Evolutionary conservation across 2,113 vertebrate genomes (phyloP).

Genomic region (Solenodon paradoxus): DNA sequence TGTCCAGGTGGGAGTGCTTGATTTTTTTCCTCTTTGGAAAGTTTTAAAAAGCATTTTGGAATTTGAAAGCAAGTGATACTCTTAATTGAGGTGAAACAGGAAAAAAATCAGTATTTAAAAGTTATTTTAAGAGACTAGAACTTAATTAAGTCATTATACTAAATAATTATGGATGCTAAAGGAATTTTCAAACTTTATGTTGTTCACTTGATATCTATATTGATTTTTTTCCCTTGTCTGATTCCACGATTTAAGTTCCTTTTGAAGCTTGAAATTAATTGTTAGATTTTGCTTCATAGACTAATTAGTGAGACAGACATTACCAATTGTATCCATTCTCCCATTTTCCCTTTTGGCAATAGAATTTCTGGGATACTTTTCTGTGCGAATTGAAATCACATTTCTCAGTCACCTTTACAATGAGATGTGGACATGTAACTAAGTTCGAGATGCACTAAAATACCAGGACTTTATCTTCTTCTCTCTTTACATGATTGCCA

Average conservation of each 20-base stretch:
- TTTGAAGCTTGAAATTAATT: not conserved
- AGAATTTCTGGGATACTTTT: not conserved
- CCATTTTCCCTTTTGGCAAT: not conserved
- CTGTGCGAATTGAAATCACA: not conserved
- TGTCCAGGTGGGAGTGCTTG: constrained; percentile 48
- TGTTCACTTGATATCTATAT: not conserved
- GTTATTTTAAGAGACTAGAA: constrained; percentile 54
- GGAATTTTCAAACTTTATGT: constrained; percentile 48
- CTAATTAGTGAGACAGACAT: not conserved
- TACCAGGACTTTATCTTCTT: not conserved
- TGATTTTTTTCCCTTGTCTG: not conserved
- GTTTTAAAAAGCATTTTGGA: constrained; percentile 40
- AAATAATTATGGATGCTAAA: constrained; percentile 40
- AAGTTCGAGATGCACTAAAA: not conserved
- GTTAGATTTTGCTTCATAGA: not conserved
- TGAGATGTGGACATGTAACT: not conserved
- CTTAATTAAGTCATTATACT: constrained; percentile 45
- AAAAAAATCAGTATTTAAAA: constrained; percentile 28
- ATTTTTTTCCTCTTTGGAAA: not conserved
- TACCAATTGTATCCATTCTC: not conserved
- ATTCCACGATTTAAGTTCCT: not conserved
- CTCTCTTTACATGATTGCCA: not conserved
- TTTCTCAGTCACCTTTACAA: not conserved
- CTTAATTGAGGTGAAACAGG: constrained; percentile 60
- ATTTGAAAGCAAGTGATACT: constrained; percentile 41